Evolutionary conservation across 2,888 invertebrate genomes (phyloP).

Genomic region (Drosophila borealis): DNA sequence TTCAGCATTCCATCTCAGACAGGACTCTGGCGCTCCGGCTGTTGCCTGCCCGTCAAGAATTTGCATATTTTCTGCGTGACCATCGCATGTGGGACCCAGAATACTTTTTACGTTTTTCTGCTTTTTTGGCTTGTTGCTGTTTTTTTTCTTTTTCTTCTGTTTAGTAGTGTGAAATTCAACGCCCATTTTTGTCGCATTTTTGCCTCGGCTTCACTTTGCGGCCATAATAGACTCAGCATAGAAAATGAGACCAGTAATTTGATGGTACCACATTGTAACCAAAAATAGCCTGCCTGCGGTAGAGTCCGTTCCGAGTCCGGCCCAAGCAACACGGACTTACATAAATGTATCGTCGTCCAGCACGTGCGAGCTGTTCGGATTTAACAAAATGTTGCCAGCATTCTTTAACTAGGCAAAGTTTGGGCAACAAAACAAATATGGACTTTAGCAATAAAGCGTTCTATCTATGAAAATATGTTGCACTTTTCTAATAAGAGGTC

Average conservation of each 20-base stretch:
- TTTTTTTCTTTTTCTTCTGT: conserved; percentile 10
- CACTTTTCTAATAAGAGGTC: background rate
- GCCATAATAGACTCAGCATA: conserved; percentile 75
- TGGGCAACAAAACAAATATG: background rate
- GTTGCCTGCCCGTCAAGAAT: conserved; percentile 68
- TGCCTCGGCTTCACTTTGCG: conserved; percentile 58
- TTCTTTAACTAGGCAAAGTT: conserved; percentile 22
- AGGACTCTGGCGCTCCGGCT: conserved; percentile 27
- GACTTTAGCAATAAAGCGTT: background rate
- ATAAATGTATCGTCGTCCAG: background rate
- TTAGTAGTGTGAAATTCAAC: conserved; percentile 72
- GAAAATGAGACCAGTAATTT: conserved; percentile 77
- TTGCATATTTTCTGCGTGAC: conserved; percentile 75
- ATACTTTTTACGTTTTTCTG: conserved; percentile 22
- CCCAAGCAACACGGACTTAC: background rate
- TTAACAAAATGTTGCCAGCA: conserved; percentile 23
- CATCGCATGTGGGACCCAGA: conserved; percentile 62
- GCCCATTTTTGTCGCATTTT: conserved; percentile 75
- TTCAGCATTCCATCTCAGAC: conserved; percentile 60
- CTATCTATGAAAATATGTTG: background rate
- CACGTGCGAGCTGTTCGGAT: conserved; percentile 23
- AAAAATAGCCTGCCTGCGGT: conserved; percentile 69
- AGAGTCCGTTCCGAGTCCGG: conserved; percentile 10
- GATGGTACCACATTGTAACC: conserved; percentile 73
- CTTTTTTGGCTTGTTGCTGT: background rate